These are phyloP conservation scores for Heliothis virescens DNA, from an alignment of 1,140 invertebrate species.

Conservation along the genomic window DNA sequence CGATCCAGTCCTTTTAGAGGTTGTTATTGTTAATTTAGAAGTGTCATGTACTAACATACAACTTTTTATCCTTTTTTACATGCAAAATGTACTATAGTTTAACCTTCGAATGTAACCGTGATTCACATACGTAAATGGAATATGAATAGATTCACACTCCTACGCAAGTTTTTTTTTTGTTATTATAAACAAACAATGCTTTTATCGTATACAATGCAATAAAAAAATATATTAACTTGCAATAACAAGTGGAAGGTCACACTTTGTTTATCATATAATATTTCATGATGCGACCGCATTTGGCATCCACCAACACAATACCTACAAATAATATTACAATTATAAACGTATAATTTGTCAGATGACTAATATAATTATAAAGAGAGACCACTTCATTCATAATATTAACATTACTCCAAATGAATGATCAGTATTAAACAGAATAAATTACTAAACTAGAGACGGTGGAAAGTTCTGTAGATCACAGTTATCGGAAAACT, in stretches of 20 bases:
- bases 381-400: conserved; percentile 19
- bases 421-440: not conserved
- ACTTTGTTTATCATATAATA: conserved; percentile 33
- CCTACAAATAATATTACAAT: not conserved
- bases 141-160: conserved; percentile 19
- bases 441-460: conserved; percentile 6
- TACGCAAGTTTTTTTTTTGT: conserved; percentile 10
- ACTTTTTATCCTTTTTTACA: too few species aligned
- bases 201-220: conserved; percentile 20
- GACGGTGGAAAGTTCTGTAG: not conserved
- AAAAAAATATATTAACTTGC: conserved; percentile 16
- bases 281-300: conserved; percentile 29
- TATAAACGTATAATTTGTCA: not conserved
- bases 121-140: conserved; percentile 5
- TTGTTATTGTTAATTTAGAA: too few species aligned
- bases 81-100: too few species aligned
- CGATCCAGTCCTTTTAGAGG: too few species aligned
- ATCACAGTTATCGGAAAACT: conserved; percentile 18
- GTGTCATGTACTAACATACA: too few species aligned
- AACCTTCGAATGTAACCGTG: not conserved
- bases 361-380: not conserved
- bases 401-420: not conserved
- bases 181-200: conserved; percentile 25
- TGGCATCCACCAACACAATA: conserved; percentile 10
- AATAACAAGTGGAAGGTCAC: conserved; percentile 33